A percentile compares a stretch with the other conserved stretches of the same genome.
These are phyloP conservation scores for Platycnemis pennipes DNA, from an alignment of 2,888 invertebrate genomes.

Conservation along the genomic window DNA sequence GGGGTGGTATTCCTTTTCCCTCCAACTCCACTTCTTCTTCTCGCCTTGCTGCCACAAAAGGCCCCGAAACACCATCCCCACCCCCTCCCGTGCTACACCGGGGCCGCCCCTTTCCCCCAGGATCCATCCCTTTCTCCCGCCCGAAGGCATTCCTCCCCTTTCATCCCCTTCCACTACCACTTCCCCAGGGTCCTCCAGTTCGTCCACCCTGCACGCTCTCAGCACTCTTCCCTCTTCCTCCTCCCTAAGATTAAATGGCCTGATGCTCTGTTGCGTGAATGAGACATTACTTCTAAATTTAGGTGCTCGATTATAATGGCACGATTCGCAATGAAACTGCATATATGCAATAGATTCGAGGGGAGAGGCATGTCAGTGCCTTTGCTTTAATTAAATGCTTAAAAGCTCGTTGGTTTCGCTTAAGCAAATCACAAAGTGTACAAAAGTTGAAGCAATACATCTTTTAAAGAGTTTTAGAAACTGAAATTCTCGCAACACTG, in stretches of 20 bases:
- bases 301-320: constrained; percentile 16
- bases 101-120: too few relatives aligned
- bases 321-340: background rate
- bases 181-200: too few relatives aligned
- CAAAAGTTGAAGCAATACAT: background rate
- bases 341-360: background rate
- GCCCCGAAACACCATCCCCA: background rate
- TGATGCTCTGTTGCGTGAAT: constrained; percentile 33
- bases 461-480: background rate
- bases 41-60: background rate
- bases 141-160: background rate
- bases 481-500: background rate
- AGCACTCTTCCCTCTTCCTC: background rate
- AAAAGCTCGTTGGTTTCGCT: background rate
- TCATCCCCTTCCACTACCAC: background rate
- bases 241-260: constrained; percentile 4
- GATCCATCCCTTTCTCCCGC: background rate
- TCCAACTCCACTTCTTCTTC: background rate
- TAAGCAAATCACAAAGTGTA: background rate
- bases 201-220: background rate
- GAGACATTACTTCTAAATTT: constrained; percentile 34
- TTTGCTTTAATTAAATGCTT: background rate
- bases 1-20: background rate
- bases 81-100: too few relatives aligned
- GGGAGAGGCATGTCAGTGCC: background rate